Evolutionary conservation across 1,140 invertebrate species (phyloP), one percentile per base, ranked within the genome.

Genomic region (Hormaphis cornu): DNA sequence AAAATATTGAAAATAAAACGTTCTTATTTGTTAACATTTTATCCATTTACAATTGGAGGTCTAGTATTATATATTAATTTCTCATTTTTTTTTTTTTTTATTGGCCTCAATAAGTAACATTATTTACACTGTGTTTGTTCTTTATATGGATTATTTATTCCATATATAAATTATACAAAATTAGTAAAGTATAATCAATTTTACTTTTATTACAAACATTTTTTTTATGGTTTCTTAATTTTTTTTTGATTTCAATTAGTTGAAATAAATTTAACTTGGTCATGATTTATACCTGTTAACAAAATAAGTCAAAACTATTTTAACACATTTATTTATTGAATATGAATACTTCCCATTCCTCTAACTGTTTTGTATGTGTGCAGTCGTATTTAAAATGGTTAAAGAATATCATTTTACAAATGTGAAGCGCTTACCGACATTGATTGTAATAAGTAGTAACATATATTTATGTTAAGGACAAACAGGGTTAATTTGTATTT

Each of bases 401-500:
- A 28, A n/a, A 26, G n/a, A 42, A 59, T 12, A 28, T 30, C 26
- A n/a, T 16, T 53, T 35, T 61, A 22, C 48, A 48, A 12, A 20
- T 6, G 1, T 48, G 1, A 28, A 30, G 50, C 9, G n/a, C 26
- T 18, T 48, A 18, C n/a, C 24, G 48, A 66, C 18, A 66, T 35
- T 22, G 2, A 50, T 66, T 66, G 18, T 30, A 46, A 63, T 46
- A 48, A 66, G 33, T 66, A 48, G 42, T n/a, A n/a, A n/a, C n/a
- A n/a, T n/a, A n/a, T n/a, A n/a, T n/a, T n/a, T n/a, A n/a, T n/a
- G n/a, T 50, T 24, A 35, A 48, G 61, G 61, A 66, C 28, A 63
- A n/a, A 66, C 61, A 66, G 61, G 61, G 44, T 66, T 46, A 33
- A 66, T 50, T 66, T 35, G 30, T 48, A 30, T 59, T 61, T 50